These are phyloP conservation scores for Calliphora vomitoria DNA, from an alignment of 2,888 invertebrate species.

Conservation along the genomic window DNA sequence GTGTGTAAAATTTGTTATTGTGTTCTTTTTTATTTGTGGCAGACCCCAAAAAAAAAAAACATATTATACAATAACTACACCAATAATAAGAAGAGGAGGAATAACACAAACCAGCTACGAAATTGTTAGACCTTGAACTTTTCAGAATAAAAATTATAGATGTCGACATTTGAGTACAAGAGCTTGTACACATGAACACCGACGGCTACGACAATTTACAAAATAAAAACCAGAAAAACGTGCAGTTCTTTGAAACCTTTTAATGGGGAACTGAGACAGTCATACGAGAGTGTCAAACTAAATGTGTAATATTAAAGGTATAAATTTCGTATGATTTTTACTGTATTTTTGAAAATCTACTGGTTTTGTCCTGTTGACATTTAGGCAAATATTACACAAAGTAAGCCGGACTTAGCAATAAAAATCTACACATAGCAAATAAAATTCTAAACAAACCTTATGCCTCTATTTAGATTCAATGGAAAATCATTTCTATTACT, in stretches of 20 bases:
- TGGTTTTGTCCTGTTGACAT: neutral
- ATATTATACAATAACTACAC: conserved; percentile 11
- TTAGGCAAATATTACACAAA: too few relatives aligned
- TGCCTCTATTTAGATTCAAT: too few relatives aligned
- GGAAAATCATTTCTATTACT: too few relatives aligned
- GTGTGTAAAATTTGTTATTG: neutral
- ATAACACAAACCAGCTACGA: conserved; percentile 23
- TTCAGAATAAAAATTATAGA: conserved; percentile 55
- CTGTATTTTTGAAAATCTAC: too few relatives aligned
- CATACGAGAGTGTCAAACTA: neutral
- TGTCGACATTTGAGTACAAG: conserved; percentile 53
- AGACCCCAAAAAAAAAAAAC: conserved; percentile 7
- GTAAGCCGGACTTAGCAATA: too few relatives aligned
- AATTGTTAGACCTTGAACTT: conserved; percentile 70
- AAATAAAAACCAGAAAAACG: neutral
- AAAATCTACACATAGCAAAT: too few relatives aligned
- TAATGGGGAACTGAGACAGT: neutral
- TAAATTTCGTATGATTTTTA: too few relatives aligned
- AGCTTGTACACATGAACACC: conserved; percentile 13
- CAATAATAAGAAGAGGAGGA: conserved; percentile 16
- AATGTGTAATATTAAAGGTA: neutral
- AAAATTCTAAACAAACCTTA: too few relatives aligned
- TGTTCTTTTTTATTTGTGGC: neutral
- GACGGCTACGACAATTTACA: neutral
- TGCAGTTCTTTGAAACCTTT: neutral